A percentile compares a stretch with the other conserved stretches of the same genome.
Evolutionary conservation across 2,113 vertebrate species (phyloP).

Genomic region (Lamprologus ornatipinnis): DNA sequence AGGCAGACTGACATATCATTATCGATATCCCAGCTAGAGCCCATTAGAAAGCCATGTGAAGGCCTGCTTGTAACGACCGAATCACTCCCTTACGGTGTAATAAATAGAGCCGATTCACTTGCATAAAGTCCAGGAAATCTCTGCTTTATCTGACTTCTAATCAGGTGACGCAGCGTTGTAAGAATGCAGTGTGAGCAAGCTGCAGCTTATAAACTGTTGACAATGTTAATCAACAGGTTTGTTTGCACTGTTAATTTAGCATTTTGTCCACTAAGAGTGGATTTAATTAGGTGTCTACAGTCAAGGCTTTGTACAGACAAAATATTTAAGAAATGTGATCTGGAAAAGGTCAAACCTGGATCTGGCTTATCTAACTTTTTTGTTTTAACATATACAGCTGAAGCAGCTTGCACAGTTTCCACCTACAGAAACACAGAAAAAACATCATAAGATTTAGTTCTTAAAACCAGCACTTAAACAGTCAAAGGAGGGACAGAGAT

Average conservation of each 20-base stretch:
- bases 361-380: neutral
- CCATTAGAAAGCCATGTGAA: neutral
- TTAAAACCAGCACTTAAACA: neutral
- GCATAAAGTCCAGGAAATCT: neutral
- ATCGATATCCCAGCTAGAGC: neutral
- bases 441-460: neutral
- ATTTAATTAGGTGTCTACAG: neutral
- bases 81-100: neutral
- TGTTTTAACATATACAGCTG: neutral
- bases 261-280: neutral
- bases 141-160: neutral
- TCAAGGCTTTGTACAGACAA: neutral
- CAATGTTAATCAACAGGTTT: neutral
- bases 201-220: neutral
- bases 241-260: neutral
- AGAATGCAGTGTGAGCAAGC: neutral
- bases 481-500: neutral
- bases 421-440: neutral
- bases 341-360: neutral
- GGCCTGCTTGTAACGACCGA: neutral
- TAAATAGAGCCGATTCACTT: neutral
- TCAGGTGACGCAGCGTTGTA: neutral
- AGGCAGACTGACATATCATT: constrained; percentile 15
- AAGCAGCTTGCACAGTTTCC: neutral
- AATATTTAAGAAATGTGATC: neutral